These are phyloP conservation scores for Henricia sp. DNA, from an alignment of 53 echinoderm and acorn worm species.

Conservation along the genomic window DNA sequence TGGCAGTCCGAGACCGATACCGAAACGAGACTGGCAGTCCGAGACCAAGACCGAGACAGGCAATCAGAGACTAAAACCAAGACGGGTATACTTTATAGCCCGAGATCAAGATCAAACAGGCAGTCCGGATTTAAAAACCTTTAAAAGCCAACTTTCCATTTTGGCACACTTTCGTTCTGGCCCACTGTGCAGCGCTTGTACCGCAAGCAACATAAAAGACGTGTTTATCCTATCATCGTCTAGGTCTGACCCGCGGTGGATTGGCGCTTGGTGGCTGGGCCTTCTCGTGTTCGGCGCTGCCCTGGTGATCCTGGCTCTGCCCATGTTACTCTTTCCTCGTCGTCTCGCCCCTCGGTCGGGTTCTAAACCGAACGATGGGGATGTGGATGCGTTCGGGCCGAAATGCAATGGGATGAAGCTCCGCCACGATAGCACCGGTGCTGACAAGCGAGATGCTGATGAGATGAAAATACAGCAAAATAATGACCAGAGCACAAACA, in stretches of 20 bases:
- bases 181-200: too few species aligned
- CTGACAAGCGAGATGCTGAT: background rate
- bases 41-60: too few species aligned
- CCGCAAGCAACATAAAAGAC: too few species aligned
- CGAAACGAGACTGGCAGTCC: too few species aligned
- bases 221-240: too few species aligned
- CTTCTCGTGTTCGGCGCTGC: slow-evolving; percentile 47
- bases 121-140: too few species aligned
- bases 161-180: too few species aligned
- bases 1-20: too few species aligned
- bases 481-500: background rate
- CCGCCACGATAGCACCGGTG: background rate
- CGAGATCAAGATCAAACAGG: too few species aligned
- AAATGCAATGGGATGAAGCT: slow-evolving; percentile 8
- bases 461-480: background rate
- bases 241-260: slow-evolving; percentile 79
- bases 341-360: background rate
- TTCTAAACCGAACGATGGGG: background rate
- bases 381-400: background rate
- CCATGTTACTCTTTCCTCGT: slow-evolving; percentile 69
- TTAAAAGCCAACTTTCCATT: too few species aligned
- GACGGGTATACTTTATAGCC: too few species aligned
- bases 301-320: slow-evolving; percentile 51
- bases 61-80: too few species aligned
- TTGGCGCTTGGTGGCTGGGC: slow-evolving; percentile 82